These are phyloP conservation scores for Phthorimaea operculella DNA, from an alignment of 1,140 invertebrate species.

Conservation along the genomic window DNA sequence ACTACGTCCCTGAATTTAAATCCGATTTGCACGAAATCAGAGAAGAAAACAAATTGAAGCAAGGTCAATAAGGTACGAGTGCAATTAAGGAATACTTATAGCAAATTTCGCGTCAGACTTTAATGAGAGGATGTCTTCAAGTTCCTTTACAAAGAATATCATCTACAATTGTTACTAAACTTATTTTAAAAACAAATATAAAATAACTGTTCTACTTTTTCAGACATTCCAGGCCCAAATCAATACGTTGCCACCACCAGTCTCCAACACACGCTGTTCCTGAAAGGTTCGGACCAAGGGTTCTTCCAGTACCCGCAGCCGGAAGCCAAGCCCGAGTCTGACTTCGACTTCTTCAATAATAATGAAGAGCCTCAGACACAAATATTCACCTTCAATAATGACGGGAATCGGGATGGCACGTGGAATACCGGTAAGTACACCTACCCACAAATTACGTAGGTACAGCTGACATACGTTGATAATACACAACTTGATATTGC, in stretches of 20 bases:
- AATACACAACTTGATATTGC: too few relatives aligned
- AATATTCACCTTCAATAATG: slow-evolving; percentile 2
- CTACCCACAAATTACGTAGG: background rate
- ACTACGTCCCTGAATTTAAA: background rate
- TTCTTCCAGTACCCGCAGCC: background rate
- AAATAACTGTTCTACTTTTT: too few relatives aligned
- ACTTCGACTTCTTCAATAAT: background rate
- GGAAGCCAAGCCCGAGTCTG: background rate
- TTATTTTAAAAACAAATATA: too few relatives aligned
- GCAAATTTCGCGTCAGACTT: too few relatives aligned
- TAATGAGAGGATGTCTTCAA: too few relatives aligned
- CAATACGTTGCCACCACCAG: slow-evolving; percentile 41
- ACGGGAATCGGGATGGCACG: slow-evolving; percentile 5
- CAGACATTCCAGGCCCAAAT: slow-evolving; percentile 33
- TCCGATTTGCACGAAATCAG: background rate
- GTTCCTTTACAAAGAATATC: too few relatives aligned
- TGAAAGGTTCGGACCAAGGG: slow-evolving; percentile 8
- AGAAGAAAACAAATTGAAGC: background rate
- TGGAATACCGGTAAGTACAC: slow-evolving; percentile 7
- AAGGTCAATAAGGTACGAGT: background rate
- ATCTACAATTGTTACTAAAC: too few relatives aligned
- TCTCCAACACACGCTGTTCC: slow-evolving; percentile 39
- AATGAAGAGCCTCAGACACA: background rate
- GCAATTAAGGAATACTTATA: background rate
- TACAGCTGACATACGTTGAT: slow-evolving; percentile 2